phyloP scores from a whole-genome alignment of 2,797 vertebrate species.

The Poecilia velifera region DNA sequence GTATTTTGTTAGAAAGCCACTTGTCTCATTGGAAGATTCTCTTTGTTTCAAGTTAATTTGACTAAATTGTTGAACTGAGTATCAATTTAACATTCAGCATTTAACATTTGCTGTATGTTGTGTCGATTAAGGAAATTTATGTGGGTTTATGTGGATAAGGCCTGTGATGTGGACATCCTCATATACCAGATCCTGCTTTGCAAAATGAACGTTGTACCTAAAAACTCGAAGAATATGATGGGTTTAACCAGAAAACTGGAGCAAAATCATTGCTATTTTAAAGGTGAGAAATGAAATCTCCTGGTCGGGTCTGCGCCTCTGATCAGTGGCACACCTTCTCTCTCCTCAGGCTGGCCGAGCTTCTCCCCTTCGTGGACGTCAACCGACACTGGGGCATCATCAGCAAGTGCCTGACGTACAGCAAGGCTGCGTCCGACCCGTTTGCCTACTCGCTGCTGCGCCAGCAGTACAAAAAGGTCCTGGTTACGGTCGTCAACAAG shows the following conservation, averaged over 20 bases:
- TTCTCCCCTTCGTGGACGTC: slow-evolving; percentile 85
- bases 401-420: slow-evolving; percentile 90
- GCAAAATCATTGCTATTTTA: neutral
- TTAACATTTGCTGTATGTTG: neutral
- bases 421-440: slow-evolving; percentile 87
- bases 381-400: slow-evolving; percentile 88
- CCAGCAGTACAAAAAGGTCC: slow-evolving; percentile 87
- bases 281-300: neutral
- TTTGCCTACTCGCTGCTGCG: slow-evolving; percentile 88
- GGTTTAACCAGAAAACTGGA: neutral
- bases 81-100: too few relatives aligned
- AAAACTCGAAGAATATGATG: neutral
- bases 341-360: slow-evolving; percentile 84
- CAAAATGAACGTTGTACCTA: neutral
- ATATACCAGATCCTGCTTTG: neutral
- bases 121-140: neutral
- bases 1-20: too few relatives aligned
- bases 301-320: neutral
- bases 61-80: too few relatives aligned
- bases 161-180: neutral
- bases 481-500: slow-evolving; percentile 83
- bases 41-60: too few relatives aligned
- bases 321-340: neutral
- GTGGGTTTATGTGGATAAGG: too few relatives aligned
- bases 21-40: too few relatives aligned